Conservation (phyloP, 2,797 vertebrate genomes). For the Pangasius krempfi region DNA sequence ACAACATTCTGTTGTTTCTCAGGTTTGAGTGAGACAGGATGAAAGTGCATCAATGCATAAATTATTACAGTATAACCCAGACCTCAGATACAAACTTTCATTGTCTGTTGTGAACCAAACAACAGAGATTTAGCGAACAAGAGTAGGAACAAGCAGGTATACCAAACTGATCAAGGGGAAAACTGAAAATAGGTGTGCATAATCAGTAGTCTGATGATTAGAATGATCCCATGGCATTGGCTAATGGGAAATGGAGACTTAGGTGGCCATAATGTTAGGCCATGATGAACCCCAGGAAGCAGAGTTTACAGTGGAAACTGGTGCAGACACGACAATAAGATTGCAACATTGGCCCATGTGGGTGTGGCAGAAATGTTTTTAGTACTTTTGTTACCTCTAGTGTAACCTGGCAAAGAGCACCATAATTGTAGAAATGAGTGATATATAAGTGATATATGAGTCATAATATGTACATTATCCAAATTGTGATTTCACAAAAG, state of each 20-base stretch:
- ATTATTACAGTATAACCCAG: neutral
- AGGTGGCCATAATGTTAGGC: neutral
- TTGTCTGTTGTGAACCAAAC: neutral
- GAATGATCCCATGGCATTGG: neutral
- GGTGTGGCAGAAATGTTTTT: neutral
- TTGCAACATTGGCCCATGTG: neutral
- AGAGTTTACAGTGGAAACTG: neutral
- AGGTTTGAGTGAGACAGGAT: neutral
- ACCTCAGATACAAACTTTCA: neutral
- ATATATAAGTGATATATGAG: too few relatives aligned
- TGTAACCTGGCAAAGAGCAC: neutral
- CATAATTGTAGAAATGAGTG: neutral
- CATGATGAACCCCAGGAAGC: neutral
- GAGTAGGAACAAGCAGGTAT: neutral
- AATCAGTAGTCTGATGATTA: neutral
- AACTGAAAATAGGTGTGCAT: neutral
- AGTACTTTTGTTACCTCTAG: neutral
- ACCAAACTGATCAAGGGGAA: neutral
- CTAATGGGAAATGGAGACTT: neutral
- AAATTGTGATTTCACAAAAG: neutral
- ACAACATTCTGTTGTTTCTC: neutral
- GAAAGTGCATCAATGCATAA: neutral
- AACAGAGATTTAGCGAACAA: neutral
- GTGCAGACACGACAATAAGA: neutral
- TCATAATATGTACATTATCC: neutral